Conservation (phyloP, 2,888 invertebrate species). For the Acleris literana region DNA sequence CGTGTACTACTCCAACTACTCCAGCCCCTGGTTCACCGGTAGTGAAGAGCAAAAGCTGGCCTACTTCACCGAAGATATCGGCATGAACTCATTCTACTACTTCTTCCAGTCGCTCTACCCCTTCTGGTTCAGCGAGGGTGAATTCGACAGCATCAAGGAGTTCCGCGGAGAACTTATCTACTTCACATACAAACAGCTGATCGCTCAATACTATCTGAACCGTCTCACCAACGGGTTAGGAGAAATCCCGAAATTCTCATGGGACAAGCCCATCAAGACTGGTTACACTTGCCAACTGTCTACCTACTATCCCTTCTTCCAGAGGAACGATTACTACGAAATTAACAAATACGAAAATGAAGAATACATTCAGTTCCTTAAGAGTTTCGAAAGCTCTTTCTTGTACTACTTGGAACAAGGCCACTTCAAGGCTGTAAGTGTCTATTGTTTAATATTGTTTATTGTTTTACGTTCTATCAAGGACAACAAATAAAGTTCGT, state of each 20-base stretch:
- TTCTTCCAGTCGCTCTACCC: constrained; percentile 85
- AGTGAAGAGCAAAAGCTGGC: constrained; percentile 84
- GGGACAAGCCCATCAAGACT: constrained; percentile 82
- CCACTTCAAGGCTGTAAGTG: constrained; percentile 84
- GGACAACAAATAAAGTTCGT: not conserved
- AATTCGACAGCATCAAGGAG: constrained; percentile 75
- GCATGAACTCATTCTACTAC: constrained; percentile 86
- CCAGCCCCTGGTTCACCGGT: constrained; percentile 74
- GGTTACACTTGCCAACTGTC: constrained; percentile 61
- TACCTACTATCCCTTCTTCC: constrained; percentile 76
- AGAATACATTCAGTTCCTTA: constrained; percentile 81
- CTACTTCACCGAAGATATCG: constrained; percentile 89
- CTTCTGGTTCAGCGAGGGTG: constrained; percentile 84
- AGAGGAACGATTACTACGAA: constrained; percentile 84
- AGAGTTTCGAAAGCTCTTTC: constrained; percentile 82
- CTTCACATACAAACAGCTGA: constrained; percentile 86
- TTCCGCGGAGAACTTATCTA: constrained; percentile 87
- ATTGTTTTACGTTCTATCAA: constrained; percentile 11
- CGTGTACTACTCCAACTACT: constrained; percentile 84
- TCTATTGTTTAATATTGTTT: constrained; percentile 7
- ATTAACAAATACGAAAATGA: constrained; percentile 76
- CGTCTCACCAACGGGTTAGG: constrained; percentile 86
- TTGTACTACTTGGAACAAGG: constrained; percentile 79
- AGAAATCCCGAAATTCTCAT: constrained; percentile 80
- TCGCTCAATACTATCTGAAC: constrained; percentile 88